Conservation (phyloP, 2,888 invertebrate genomes). For the Cephus runcator region DNA sequence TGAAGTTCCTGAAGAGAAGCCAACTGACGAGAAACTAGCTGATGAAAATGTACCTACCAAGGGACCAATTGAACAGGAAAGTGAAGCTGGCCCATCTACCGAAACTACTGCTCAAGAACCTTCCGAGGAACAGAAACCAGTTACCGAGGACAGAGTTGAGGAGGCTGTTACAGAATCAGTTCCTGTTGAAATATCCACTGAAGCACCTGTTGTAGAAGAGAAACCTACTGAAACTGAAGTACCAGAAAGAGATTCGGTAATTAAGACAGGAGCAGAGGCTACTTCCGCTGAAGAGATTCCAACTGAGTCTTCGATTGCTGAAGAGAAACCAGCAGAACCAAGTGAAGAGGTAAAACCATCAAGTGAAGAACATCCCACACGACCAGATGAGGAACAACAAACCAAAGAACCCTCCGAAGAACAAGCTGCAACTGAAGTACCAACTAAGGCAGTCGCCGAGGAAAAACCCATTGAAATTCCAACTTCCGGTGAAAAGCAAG, state of each 20-base stretch:
- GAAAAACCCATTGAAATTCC: slow-evolving; percentile 15
- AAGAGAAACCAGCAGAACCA: slow-evolving; percentile 1
- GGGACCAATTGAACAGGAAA: slow-evolving; percentile 21
- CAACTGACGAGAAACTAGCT: slow-evolving; percentile 13
- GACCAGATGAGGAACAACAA: background rate
- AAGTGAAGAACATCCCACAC: background rate
- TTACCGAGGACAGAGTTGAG: background rate
- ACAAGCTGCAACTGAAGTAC: slow-evolving; percentile 2
- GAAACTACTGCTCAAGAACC: background rate
- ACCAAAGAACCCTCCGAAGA: background rate
- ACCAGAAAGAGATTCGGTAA: background rate
- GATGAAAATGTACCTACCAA: slow-evolving; percentile 24
- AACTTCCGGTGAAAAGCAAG: slow-evolving; percentile 7
- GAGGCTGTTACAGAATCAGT: slow-evolving; percentile 9
- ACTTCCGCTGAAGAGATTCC: slow-evolving; percentile 16
- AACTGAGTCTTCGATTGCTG: background rate
- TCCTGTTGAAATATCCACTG: slow-evolving; percentile 28
- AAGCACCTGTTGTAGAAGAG: slow-evolving; percentile 20
- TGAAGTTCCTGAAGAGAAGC: slow-evolving; percentile 11
- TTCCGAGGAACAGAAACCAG: slow-evolving; percentile 21
- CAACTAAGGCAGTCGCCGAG: background rate
- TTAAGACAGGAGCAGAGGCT: slow-evolving; percentile 12
- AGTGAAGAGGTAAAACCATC: background rate
- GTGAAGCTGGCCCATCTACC: slow-evolving; percentile 17
- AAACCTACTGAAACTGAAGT: slow-evolving; percentile 22